Percentiles rank a stretch among this genome's conserved stretches.
Conservation (phyloP, 2,797 vertebrate genomes). For the Poecilia wingei region DNA sequence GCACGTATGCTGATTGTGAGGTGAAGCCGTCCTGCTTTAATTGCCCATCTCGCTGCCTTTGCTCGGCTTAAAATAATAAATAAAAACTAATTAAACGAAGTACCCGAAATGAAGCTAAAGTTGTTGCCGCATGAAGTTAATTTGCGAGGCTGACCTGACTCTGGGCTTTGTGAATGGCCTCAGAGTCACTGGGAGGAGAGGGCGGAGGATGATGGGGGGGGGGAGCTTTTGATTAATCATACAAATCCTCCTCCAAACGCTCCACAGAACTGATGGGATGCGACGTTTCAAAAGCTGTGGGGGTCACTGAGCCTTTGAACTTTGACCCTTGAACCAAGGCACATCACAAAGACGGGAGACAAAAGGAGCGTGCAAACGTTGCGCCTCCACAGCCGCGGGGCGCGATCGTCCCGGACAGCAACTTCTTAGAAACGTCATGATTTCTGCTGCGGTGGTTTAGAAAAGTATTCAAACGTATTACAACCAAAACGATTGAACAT, state of each 20-base stretch:
- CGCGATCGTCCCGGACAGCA: not conserved
- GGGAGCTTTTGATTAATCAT: conserved; percentile 68
- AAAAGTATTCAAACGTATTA: not conserved
- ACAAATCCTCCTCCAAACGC: conserved; percentile 67
- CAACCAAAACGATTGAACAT: not conserved
- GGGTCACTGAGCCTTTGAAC: conserved; percentile 77
- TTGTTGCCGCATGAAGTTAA: conserved; percentile 22
- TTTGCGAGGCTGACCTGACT: conserved; percentile 35
- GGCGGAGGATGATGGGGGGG: not conserved
- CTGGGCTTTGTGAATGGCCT: conserved; percentile 12
- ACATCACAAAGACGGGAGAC: conserved; percentile 66
- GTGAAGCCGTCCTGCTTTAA: not conserved
- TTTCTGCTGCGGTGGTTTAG: not conserved
- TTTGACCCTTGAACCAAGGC: conserved; percentile 67
- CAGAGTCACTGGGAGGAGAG: conserved; percentile 11
- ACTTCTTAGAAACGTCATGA: conserved; percentile 2
- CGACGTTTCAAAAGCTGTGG: conserved; percentile 72
- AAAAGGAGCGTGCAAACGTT: conserved; percentile 54
- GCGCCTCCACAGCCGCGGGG: conserved; percentile 34
- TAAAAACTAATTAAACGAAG: conserved; percentile 1
- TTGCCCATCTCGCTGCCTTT: not conserved
- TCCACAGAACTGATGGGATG: conserved; percentile 73
- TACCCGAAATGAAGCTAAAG: conserved; percentile 13
- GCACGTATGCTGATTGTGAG: not conserved
- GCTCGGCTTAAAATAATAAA: not conserved